Conservation (phyloP, 2,113 vertebrate genomes). For the Melanostigma gelatinosum region DNA sequence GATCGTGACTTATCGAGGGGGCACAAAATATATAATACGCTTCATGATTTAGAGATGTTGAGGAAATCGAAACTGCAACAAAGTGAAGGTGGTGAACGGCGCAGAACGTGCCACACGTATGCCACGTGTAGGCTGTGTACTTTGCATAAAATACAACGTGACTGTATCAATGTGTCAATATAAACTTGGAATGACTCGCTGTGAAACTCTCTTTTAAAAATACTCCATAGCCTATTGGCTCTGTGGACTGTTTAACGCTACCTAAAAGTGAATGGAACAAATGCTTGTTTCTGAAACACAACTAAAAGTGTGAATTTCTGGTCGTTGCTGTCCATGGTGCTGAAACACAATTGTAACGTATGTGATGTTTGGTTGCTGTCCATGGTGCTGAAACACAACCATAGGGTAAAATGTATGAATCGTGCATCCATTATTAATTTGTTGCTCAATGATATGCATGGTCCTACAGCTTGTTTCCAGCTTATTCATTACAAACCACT, state of each 20-base stretch:
- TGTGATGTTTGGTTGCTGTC: background rate
- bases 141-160: conserved; percentile 58
- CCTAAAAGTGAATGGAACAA: background rate
- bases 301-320: background rate
- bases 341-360: background rate
- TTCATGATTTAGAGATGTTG: background rate
- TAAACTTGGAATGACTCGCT: conserved; percentile 9
- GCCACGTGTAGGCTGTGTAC: conserved; percentile 52
- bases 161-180: conserved; percentile 31
- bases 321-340: background rate
- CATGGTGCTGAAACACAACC: background rate
- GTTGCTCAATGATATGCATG: conserved; percentile 20
- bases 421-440: conserved; percentile 20
- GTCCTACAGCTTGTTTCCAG: background rate
- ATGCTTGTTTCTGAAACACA: conserved; percentile 31
- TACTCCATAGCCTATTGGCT: background rate
- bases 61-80: conserved; percentile 10
- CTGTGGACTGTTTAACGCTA: background rate
- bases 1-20: conserved; percentile 3
- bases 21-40: background rate
- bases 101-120: conserved; percentile 22
- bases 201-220: conserved; percentile 3
- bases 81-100: conserved; percentile 41
- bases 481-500: conserved; percentile 12
- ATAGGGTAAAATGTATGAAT: conserved; percentile 1